A percentile compares a stretch with the other conserved stretches of the same genome.
These are phyloP conservation scores for Daphoenositta chrysoptera DNA, from an alignment of 2,113 vertebrate genomes.

Conservation along the genomic window DNA sequence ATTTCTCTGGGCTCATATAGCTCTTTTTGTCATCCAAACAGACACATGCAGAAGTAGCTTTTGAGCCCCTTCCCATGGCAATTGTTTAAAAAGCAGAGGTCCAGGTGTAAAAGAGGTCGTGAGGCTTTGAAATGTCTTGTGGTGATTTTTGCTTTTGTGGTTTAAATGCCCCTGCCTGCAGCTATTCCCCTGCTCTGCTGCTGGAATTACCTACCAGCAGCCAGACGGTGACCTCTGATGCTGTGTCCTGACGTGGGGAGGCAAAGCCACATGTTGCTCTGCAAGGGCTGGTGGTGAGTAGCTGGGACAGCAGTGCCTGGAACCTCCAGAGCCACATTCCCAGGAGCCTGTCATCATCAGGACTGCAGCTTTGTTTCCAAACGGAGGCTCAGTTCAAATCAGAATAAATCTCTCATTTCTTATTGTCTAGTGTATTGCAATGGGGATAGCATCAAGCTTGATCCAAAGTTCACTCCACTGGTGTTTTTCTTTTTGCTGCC, in stretches of 20 bases:
- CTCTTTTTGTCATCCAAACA: not conserved
- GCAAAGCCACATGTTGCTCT: not conserved
- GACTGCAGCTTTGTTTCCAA: not conserved
- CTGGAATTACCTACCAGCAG: not conserved
- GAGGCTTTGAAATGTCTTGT: not conserved
- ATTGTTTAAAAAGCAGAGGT: not conserved
- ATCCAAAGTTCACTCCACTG: not conserved
- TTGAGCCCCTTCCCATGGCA: not conserved
- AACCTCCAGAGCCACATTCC: not conserved
- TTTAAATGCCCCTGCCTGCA: not conserved
- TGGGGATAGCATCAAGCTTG: not conserved
- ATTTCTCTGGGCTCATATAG: not conserved
- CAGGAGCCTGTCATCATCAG: not conserved
- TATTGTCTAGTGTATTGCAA: not conserved
- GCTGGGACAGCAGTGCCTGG: not conserved
- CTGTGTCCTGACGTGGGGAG: not conserved
- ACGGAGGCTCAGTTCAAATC: accelerated
- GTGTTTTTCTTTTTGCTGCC: not conserved
- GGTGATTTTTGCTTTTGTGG: not conserved
- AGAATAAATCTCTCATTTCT: not conserved
- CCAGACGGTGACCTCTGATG: accelerated
- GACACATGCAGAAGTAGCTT: not conserved
- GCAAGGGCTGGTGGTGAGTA: not conserved
- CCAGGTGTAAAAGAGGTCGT: not conserved
- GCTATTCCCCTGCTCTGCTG: not conserved